These are phyloP conservation scores for Barnardius zonarius DNA, from an alignment of 2,113 vertebrate species.

Conservation along the genomic window DNA sequence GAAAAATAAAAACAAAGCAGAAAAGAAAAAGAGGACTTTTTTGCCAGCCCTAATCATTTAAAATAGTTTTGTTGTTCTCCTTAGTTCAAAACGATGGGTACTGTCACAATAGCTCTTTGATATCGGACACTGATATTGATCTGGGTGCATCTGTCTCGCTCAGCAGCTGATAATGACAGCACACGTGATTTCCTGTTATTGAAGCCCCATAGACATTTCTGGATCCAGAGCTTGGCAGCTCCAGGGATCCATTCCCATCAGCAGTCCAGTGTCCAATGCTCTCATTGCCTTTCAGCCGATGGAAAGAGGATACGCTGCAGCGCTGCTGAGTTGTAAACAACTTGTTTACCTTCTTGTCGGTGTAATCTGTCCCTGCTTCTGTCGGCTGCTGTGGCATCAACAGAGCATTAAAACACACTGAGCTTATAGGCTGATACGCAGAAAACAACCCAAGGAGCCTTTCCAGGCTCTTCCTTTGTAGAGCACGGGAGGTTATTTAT, in stretches of 20 bases:
- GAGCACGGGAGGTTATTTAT: neutral
- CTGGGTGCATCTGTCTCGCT: slow-evolving; percentile 61
- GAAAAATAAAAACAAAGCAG: neutral
- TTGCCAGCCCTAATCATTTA: neutral
- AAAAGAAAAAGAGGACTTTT: neutral
- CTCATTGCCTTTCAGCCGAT: neutral
- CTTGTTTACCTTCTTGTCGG: slow-evolving; percentile 37
- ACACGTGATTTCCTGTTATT: slow-evolving; percentile 62
- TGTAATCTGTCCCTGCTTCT: slow-evolving; percentile 45
- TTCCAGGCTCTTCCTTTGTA: neutral
- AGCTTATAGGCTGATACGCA: slow-evolving; percentile 38
- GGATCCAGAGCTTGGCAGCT: slow-evolving; percentile 33
- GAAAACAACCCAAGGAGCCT: slow-evolving; percentile 28
- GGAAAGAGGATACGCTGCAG: slow-evolving; percentile 6
- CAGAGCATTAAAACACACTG: slow-evolving; percentile 21
- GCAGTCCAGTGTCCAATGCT: neutral
- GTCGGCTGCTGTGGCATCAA: slow-evolving; percentile 28
- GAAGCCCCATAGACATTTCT: slow-evolving; percentile 48
- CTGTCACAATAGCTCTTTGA: slow-evolving; percentile 58
- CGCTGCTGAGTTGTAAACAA: slow-evolving; percentile 16
- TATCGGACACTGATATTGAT: slow-evolving; percentile 59
- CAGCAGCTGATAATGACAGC: slow-evolving; percentile 62
- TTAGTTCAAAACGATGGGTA: neutral
- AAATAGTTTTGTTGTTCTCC: slow-evolving; percentile 37
- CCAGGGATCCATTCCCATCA: slow-evolving; percentile 10